Conservation (phyloP, 2,888 invertebrate species). For the Phortica magna region DNA sequence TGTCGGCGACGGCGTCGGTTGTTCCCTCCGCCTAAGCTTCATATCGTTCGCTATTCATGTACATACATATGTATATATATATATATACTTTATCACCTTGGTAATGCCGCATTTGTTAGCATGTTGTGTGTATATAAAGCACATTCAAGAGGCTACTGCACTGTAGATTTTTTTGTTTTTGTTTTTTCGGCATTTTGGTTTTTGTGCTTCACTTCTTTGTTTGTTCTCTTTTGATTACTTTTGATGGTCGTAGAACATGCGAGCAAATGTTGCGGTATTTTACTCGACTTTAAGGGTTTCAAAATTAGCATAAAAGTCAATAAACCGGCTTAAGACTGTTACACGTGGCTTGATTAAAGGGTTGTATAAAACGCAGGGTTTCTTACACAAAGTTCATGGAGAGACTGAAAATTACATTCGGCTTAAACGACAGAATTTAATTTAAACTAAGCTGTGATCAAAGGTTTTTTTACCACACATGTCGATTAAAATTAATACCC, state of each 20-base stretch:
- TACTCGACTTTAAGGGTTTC: not conserved
- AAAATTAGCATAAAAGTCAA: constrained; percentile 27
- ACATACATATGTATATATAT: constrained; percentile 12
- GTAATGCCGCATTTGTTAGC: constrained; percentile 54
- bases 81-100: constrained; percentile 61
- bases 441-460: no score
- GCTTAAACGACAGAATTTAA: no score
- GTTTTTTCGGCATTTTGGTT: constrained; percentile 9
- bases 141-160: constrained; percentile 58
- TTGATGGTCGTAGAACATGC: constrained; percentile 46
- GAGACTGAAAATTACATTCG: no score
- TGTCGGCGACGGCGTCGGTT: not conserved
- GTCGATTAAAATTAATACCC: no score
- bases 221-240: constrained; percentile 33
- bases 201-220: constrained; percentile 22
- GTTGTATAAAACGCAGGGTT: no score
- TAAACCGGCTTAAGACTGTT: constrained; percentile 7
- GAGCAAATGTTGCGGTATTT: constrained; percentile 46
- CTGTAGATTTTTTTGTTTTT: constrained; percentile 58
- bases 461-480: no score
- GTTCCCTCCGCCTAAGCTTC: not conserved
- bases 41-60: not conserved
- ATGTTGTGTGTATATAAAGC: constrained; percentile 35
- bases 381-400: not conserved
- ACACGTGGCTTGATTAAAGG: not conserved